Evolutionary conservation across 2,113 vertebrate species (phyloP), one percentile per base, ranked within the genome.

Genomic region (Zootoca vivipara): DNA sequence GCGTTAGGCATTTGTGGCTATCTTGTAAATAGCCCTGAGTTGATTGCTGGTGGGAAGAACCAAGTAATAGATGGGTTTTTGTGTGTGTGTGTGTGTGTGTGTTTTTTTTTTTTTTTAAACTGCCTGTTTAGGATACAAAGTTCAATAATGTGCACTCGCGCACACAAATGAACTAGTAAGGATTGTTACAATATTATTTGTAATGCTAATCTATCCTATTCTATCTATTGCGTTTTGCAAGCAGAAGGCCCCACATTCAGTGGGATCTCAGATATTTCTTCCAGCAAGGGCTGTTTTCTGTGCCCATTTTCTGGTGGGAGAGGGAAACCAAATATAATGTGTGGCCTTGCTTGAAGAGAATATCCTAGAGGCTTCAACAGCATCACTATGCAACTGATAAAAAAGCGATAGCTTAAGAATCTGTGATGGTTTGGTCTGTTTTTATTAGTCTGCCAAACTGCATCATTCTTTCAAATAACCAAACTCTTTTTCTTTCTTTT

Each of bases 381-480:
- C 85, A 38, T 58, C 40, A 42, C 7, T 65, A 12, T 24, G 12
- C 18, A 89, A 89, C 85, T 92, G 87, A 90, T 4, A 8, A 89
- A 75, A 74, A 30, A 64, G 28, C 79, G 40, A 13, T 74, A 26
- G 74, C 82, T 70, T 72, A 0, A 84, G 89, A 89, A 94, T 92
- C 83, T 82, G 16, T 0, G 78, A 62, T 5, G 86, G 83, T 85
- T 83, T 75, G 84, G 70, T 78, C 75, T 75, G 75, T 83, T 93
- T 94, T 94, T 95, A 81, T 87, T 88, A 90, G 78, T 90, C 91
- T 95, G 91, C 93, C 91, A 91, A 88, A 92, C 87, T 85, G 96
- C 92, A 93, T 94, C 83, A 92, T 93, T 26, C 42, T 95, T 96
- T 90, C 88, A 91, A 95, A 91, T 89, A 95, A 89, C 86, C 86